These are phyloP conservation scores for Cryptus armator DNA, from an alignment of 2,888 invertebrate species.

Conservation along the genomic window DNA sequence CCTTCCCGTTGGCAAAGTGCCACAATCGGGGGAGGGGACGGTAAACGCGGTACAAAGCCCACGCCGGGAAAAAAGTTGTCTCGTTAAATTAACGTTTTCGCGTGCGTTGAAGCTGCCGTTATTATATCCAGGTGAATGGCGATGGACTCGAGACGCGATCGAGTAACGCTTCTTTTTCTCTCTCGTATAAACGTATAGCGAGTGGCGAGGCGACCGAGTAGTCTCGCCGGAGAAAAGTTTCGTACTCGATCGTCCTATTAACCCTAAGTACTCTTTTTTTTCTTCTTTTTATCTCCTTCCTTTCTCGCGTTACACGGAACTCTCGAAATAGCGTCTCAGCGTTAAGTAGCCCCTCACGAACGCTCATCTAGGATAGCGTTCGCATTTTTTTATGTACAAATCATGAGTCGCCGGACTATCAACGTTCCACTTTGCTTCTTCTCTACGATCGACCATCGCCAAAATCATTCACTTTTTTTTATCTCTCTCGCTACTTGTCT, in stretches of 20 bases:
- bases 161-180: conserved; percentile 34
- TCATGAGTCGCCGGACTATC: conserved; percentile 52
- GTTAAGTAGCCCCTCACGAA: conserved; percentile 41
- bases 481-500: conserved; percentile 11
- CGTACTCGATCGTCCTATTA: conserved; percentile 40
- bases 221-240: conserved; percentile 40
- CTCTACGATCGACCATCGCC: conserved; percentile 33
- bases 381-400: conserved; percentile 68
- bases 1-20: conserved; percentile 52
- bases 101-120: conserved; percentile 40
- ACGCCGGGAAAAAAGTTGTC: conserved; percentile 62
- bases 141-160: conserved; percentile 34
- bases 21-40: conserved; percentile 45
- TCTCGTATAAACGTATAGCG: conserved; percentile 29
- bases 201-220: neutral
- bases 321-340: conserved; percentile 42
- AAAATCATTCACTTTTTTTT: conserved; percentile 17
- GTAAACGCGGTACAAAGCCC: conserved; percentile 44
- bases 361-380: conserved; percentile 51
- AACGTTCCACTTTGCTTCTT: conserved; percentile 8
- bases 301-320: conserved; percentile 6
- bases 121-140: neutral
- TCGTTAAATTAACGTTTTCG: conserved; percentile 65
- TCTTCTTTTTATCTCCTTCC: conserved; percentile 8
- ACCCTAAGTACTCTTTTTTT: conserved; percentile 11